Percentiles rank a stretch among this genome's conserved stretches.
Evolutionary conservation across 2,888 invertebrate genomes (phyloP).

Genomic region (Epirrhoe alternata): DNA sequence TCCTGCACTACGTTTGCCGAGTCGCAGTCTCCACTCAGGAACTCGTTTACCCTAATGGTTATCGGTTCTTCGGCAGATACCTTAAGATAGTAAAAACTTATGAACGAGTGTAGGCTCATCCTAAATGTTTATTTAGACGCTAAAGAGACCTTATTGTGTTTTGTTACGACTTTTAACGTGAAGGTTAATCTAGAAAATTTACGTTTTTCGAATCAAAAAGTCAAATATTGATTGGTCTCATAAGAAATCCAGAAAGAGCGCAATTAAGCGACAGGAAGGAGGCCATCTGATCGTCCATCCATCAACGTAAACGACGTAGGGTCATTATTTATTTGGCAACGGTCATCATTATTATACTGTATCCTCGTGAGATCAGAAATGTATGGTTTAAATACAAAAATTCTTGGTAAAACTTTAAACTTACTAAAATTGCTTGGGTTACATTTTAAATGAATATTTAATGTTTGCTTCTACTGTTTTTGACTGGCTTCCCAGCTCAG

Average conservation of each 20-base stretch:
- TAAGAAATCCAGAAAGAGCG: constrained; percentile 30
- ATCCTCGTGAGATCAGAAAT: constrained; percentile 47
- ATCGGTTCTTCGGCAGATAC: no score
- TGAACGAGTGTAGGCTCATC: no score
- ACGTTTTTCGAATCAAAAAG: constrained; percentile 1
- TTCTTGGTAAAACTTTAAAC: not conserved
- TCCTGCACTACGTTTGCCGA: no score
- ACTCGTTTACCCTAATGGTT: no score
- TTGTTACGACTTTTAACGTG: no score
- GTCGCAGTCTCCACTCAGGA: no score
- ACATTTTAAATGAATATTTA: not conserved
- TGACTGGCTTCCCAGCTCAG: no score
- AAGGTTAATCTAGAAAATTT: not conserved
- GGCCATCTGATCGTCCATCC: constrained; percentile 60
- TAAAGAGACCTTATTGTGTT: no score
- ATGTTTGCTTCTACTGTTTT: no score
- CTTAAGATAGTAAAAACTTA: no score
- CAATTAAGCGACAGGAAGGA: constrained; percentile 43
- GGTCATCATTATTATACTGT: constrained; percentile 68
- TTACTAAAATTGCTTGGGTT: not conserved
- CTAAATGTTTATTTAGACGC: no score
- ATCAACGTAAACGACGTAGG: constrained; percentile 70
- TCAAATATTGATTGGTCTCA: constrained; percentile 21
- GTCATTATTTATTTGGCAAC: constrained; percentile 77
- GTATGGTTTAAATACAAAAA: constrained; percentile 42